phyloP scores from a whole-genome alignment of 2,797 vertebrate species.

The Phoebastria nigripes region DNA sequence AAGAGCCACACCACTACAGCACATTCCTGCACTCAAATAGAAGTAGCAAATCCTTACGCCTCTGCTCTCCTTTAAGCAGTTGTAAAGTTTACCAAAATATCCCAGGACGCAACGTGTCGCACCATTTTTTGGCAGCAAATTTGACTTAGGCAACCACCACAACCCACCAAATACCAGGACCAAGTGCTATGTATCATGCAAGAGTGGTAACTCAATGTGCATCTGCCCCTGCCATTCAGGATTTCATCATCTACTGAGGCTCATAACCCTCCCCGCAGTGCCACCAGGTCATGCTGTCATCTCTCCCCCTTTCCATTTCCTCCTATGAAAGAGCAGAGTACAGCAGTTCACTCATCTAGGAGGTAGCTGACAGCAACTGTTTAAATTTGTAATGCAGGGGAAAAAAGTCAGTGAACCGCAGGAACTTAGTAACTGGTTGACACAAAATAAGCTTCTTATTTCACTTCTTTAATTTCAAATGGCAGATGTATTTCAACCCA shows the following conservation, averaged over 20 bases:
- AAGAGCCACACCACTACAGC: background rate
- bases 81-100: background rate
- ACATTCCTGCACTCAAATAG: background rate
- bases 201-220: background rate
- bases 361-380: background rate
- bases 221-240: background rate
- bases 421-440: background rate
- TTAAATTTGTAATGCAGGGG: background rate
- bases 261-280: background rate
- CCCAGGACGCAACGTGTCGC: background rate
- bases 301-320: background rate
- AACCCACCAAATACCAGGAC: background rate
- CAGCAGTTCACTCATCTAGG: background rate
- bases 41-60: accelerated
- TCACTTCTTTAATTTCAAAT: background rate
- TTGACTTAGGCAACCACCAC: background rate
- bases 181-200: accelerated
- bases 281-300: background rate
- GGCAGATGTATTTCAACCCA: background rate
- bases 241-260: background rate
- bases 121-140: background rate
- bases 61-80: background rate
- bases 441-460: background rate
- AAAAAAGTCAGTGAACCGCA: background rate
- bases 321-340: background rate